Percentiles rank a stretch among this genome's conserved stretches.
phyloP scores from a whole-genome alignment of 2,797 vertebrate species.

The Xenops minutus region DNA sequence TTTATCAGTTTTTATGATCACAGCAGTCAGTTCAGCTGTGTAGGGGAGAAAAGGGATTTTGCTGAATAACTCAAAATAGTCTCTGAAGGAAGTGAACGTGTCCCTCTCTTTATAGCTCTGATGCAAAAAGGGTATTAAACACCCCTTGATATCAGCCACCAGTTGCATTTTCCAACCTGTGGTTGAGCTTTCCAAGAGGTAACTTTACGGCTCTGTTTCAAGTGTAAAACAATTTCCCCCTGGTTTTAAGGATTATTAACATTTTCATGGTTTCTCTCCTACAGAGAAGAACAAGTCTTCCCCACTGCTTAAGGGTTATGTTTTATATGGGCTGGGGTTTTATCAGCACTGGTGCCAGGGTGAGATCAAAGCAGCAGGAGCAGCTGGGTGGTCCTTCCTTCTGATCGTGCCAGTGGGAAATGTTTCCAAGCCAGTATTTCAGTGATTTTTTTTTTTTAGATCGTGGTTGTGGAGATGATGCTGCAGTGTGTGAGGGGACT shows the following conservation, averaged over 20 bases:
- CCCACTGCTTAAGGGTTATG: background rate
- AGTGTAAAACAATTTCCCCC: background rate
- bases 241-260: background rate
- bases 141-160: background rate
- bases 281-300: background rate
- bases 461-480: background rate
- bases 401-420: background rate
- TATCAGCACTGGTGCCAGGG: background rate
- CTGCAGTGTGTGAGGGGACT: background rate
- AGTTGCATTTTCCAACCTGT: background rate
- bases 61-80: background rate
- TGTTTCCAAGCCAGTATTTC: background rate
- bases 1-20: conserved; percentile 3
- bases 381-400: background rate
- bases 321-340: background rate
- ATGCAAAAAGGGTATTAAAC: background rate
- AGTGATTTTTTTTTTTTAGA: background rate
- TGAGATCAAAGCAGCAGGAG: background rate
- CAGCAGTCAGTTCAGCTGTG: background rate
- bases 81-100: background rate
- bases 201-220: background rate
- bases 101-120: background rate
- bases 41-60: background rate
- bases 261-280: background rate
- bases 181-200: background rate